phyloP scores from a whole-genome alignment of 2,113 vertebrate species.

The Podarcis muralis region DNA sequence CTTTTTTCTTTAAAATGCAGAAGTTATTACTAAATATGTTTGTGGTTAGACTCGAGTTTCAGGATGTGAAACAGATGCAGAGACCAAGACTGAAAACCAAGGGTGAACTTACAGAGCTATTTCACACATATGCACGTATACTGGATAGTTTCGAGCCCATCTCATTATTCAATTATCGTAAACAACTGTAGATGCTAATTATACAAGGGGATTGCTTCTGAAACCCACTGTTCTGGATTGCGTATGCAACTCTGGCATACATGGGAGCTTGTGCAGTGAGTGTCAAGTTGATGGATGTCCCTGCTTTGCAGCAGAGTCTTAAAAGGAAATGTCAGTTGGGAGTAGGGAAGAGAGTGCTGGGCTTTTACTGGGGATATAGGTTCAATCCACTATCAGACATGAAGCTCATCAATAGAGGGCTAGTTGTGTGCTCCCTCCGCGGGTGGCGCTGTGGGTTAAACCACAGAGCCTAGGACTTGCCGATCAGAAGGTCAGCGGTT shows the following conservation, averaged over 20 bases:
- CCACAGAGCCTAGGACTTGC: too few relatives aligned
- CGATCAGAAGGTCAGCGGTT: too few relatives aligned
- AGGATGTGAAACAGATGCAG: conserved; percentile 12
- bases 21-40: conserved; percentile 15
- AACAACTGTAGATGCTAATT: neutral
- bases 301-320: neutral
- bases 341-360: neutral
- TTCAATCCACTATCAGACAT: neutral
- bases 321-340: neutral
- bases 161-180: neutral
- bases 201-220: neutral
- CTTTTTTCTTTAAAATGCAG: conserved; percentile 4
- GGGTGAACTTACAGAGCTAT: neutral
- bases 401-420: neutral
- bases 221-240: neutral
- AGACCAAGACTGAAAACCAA: conserved; percentile 22
- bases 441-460: too few relatives aligned
- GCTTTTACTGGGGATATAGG: neutral
- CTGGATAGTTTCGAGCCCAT: neutral
- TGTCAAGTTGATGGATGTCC: neutral
- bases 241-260: neutral
- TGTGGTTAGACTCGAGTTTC: conserved; percentile 3
- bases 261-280: neutral
- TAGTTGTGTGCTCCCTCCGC: neutral
- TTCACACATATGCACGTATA: conserved; percentile 3